These are phyloP conservation scores for Graptemys geographica DNA, from an alignment of 2,797 vertebrate species.

Conservation along the genomic window DNA sequence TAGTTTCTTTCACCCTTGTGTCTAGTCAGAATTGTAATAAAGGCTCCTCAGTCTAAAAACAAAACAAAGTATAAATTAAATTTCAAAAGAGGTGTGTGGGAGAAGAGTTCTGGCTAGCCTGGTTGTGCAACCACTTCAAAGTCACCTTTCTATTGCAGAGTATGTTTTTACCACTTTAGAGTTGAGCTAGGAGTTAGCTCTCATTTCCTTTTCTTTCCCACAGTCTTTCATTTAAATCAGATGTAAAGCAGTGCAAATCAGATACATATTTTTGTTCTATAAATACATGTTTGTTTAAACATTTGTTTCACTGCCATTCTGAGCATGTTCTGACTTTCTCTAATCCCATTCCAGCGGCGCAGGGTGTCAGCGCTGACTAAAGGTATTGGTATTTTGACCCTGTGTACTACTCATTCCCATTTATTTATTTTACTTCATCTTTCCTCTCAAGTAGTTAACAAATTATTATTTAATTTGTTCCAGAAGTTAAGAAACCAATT, in stretches of 20 bases:
- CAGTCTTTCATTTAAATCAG: neutral
- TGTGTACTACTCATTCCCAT: neutral
- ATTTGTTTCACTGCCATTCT: neutral
- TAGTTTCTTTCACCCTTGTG: neutral
- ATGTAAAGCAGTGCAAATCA: neutral
- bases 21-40: neutral
- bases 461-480: slow-evolving; percentile 1
- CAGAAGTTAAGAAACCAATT: neutral
- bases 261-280: slow-evolving; percentile 56
- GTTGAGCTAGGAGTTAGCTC: neutral
- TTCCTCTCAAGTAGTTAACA: neutral
- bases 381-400: neutral
- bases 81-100: rapidly evolving
- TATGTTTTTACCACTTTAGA: rapidly evolving
- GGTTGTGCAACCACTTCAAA: rapidly evolving
- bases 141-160: rapidly evolving
- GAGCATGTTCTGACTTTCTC: neutral
- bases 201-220: slow-evolving; percentile 35
- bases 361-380: neutral
- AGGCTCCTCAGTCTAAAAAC: neutral
- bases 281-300: slow-evolving; percentile 66
- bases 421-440: slow-evolving; percentile 31
- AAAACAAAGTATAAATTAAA: neutral
- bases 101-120: rapidly evolving
- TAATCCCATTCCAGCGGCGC: neutral